A percentile compares a stretch with the other conserved stretches of the same genome.
phyloP scores from a whole-genome alignment of 2,797 vertebrate species.

The Aplochiton taeniatus region DNA sequence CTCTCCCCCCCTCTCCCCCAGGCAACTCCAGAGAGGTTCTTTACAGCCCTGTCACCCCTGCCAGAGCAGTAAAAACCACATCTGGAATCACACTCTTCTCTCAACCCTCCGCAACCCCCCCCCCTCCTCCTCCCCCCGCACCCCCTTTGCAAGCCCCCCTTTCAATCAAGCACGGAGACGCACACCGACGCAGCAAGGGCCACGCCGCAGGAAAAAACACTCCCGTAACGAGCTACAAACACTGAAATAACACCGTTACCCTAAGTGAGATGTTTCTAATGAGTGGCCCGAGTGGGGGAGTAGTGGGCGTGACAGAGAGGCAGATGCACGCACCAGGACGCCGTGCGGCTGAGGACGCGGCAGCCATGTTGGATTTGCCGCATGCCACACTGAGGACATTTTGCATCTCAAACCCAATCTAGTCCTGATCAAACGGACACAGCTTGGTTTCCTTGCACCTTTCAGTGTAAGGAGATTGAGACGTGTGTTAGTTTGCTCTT shows the following conservation, averaged over 20 bases:
- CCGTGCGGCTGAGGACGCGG: too few species aligned
- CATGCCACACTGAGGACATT: too few species aligned
- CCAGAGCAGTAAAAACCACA: slow-evolving; percentile 20
- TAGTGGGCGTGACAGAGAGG: slow-evolving; percentile 2
- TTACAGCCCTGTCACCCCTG: slow-evolving; percentile 10
- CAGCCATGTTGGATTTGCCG: slow-evolving; percentile 18
- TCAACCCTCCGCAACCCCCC: not conserved
- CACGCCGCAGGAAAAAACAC: slow-evolving; percentile 7
- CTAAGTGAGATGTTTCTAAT: slow-evolving; percentile 18
- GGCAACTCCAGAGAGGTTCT: slow-evolving; percentile 12
- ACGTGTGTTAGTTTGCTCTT: slow-evolving; percentile 16
- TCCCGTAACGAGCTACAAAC: slow-evolving; percentile 10
- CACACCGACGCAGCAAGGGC: not conserved
- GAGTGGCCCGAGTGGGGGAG: not conserved
- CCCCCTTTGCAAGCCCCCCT: slow-evolving; percentile 1
- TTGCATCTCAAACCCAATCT: not conserved
- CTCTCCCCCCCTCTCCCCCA: slow-evolving; percentile 17
- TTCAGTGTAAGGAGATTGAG: not conserved
- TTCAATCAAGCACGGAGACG: slow-evolving; percentile 9
- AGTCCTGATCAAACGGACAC: too few species aligned
- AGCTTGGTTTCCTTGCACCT: too few species aligned
- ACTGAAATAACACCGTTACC: slow-evolving; percentile 15
- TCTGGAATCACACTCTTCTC: not conserved
- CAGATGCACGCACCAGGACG: not conserved
- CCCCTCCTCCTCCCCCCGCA: slow-evolving; percentile 15